Percentiles rank a stretch among this genome's conserved stretches.
Conservation (phyloP, 2,113 vertebrate species). For the Grallaria varia region DNA sequence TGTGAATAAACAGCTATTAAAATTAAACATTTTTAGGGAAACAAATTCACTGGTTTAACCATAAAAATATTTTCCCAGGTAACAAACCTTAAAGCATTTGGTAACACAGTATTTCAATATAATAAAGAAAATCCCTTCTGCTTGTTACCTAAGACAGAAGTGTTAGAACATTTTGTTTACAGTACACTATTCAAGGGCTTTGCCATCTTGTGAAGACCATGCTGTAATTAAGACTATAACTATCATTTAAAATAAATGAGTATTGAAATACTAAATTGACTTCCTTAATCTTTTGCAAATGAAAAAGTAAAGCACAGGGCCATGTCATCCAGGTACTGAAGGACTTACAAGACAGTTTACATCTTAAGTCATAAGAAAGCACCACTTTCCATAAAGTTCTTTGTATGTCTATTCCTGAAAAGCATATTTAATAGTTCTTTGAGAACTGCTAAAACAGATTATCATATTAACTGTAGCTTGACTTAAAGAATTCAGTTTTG, state of each 20-base stretch:
- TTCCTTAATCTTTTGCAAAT: not conserved
- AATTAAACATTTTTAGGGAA: constrained; percentile 54
- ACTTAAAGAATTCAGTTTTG: constrained; percentile 31
- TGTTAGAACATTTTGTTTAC: not conserved
- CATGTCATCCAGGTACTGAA: not conserved
- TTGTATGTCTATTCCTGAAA: not conserved
- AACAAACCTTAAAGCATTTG: constrained; percentile 47
- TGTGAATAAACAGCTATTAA: constrained; percentile 60
- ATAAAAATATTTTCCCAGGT: constrained; percentile 42
- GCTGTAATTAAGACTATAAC: not conserved
- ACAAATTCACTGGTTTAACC: constrained; percentile 57
- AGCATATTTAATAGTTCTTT: not conserved
- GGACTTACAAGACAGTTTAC: constrained; percentile 4
- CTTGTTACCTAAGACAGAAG: constrained; percentile 45
- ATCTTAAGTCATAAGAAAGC: constrained; percentile 7
- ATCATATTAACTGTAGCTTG: constrained; percentile 1
- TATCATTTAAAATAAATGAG: not conserved
- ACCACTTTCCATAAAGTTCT: not conserved
- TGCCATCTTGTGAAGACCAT: not conserved
- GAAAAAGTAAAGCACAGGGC: not conserved
- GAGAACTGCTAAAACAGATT: constrained; percentile 46
- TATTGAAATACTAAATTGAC: not conserved
- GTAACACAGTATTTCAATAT: constrained; percentile 28
- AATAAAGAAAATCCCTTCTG: constrained; percentile 29
- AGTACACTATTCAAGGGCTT: not conserved